phyloP scores from a whole-genome alignment of 2,113 vertebrate genomes.

The Aptenodytes patagonicus region DNA sequence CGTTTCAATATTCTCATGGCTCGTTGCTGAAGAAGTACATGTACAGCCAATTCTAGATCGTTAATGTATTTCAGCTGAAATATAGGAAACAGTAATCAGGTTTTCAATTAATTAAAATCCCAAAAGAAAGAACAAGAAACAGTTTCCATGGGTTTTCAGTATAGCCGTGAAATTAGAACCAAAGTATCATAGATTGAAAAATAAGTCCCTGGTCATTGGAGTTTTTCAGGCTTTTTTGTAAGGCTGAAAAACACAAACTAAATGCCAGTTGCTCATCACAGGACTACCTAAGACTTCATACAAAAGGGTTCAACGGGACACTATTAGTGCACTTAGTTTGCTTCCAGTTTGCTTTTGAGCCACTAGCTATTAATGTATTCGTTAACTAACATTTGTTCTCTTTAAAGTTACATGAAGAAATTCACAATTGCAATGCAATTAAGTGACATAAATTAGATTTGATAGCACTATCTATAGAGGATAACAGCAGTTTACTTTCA shows the following conservation, averaged over 20 bases:
- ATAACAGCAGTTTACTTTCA: background rate
- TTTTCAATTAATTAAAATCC: background rate
- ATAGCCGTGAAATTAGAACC: background rate
- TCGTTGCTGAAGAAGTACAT: constrained; percentile 77
- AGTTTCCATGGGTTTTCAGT: background rate
- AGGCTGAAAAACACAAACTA: background rate
- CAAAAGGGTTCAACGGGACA: background rate
- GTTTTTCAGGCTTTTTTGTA: background rate
- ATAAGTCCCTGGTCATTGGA: background rate
- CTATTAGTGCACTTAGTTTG: background rate
- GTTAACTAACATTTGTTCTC: background rate
- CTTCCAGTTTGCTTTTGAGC: background rate
- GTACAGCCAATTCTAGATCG: constrained; percentile 81
- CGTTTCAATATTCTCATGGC: constrained; percentile 67
- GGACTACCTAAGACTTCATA: background rate
- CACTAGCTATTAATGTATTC: background rate
- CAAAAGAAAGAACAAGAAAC: background rate
- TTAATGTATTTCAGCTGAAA: constrained; percentile 83
- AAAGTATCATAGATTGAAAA: background rate
- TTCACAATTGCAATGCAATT: background rate
- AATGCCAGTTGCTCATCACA: background rate
- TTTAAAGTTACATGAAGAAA: background rate
- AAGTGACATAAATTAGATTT: background rate
- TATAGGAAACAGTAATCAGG: background rate
- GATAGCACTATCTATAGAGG: background rate